Base-by-base conservation (phyloP, 2,888 invertebrate species). In the Leucozona laternaria region DNA sequence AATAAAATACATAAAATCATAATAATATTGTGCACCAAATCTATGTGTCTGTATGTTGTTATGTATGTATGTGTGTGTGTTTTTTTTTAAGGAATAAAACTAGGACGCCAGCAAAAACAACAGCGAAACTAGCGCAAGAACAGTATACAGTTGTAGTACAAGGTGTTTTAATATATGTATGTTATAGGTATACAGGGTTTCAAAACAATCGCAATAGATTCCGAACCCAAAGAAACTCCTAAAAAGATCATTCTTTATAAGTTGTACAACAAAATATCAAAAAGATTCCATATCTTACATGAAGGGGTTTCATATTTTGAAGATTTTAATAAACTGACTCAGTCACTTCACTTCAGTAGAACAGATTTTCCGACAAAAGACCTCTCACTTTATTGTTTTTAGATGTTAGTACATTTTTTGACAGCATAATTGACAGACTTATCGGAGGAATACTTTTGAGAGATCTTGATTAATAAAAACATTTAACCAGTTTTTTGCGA, bases 101-200 rank as follows among this genome's bases (percentile, higher is more conserved):
- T 80, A 81, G 80, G 77, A 73, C 85, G 64, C 64, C 76, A 80
- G 48, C 15, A 48, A 71, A n/a, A 40, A 79, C 55, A 64, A 64
- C 45, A 22, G 20, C 34, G 25, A 53, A 68, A 68, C 53, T 53
- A 66, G 20, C 66, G 66, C 50, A 37, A 53, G 25, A 37, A 53
- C 31, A 45, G 45, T 45, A 17, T 28, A 45, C 6, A 31, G 0
- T n/a, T 15, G 15, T 43, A n/a, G 22, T 53, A 48, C 15, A 68
- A 25, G 68, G 68, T 68, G 53, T 68, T 68, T 37, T 22, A 37
- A 43, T 45, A 10, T 17, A 31, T 40, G 4, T 45, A 48, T 1
- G n/a, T n/a, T 43, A 20, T 20, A 20, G 20, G 17, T 17, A 4
- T 15, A 4, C 4, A 2, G 37, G 11, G 37, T 11, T 4, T 37